Percentiles rank a stretch among this genome's conserved stretches.
Evolutionary conservation across 2,888 invertebrate genomes (phyloP).

Genomic region (Parnassius apollo): DNA sequence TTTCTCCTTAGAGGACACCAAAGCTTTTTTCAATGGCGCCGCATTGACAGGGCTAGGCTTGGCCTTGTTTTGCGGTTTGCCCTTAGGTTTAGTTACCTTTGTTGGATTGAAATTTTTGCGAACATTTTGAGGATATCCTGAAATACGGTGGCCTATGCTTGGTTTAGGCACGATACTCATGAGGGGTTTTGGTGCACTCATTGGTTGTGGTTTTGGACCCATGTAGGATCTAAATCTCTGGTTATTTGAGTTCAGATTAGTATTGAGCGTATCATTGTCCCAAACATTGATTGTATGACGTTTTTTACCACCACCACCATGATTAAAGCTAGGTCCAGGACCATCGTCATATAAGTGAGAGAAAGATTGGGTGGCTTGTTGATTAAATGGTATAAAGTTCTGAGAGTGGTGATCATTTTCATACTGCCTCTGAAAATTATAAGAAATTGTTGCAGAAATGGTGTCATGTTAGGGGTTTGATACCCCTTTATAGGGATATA

Average conservation of each 20-base stretch:
- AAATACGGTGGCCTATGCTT: conserved; percentile 33
- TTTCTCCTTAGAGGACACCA: conserved; percentile 16
- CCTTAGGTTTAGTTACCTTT: conserved; percentile 46
- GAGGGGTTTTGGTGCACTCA: conserved; percentile 23
- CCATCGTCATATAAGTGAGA: conserved; percentile 44
- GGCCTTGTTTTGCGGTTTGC: conserved; percentile 23
- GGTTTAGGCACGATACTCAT: conserved; percentile 33
- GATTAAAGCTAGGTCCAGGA: conserved; percentile 24
- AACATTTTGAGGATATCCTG: conserved; percentile 28
- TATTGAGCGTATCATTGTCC: conserved; percentile 21
- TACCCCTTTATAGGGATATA: background rate
- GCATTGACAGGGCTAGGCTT: conserved; percentile 10
- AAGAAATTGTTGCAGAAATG: conserved; percentile 28
- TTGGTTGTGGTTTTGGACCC: conserved; percentile 19
- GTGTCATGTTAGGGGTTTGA: background rate
- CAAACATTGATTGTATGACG: conserved; percentile 37
- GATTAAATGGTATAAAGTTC: conserved; percentile 37
- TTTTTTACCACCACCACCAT: conserved; percentile 38
- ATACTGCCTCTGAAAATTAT: conserved; percentile 59
- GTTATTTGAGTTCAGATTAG: conserved; percentile 31
- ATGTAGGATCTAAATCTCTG: conserved; percentile 30
- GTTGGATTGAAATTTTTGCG: conserved; percentile 41
- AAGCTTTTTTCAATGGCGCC: conserved; percentile 38
- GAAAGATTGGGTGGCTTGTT: conserved; percentile 35
- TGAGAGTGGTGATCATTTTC: conserved; percentile 39